phyloP scores from a whole-genome alignment of 2,797 vertebrate species.

The Pseudochirops cupreus region DNA sequence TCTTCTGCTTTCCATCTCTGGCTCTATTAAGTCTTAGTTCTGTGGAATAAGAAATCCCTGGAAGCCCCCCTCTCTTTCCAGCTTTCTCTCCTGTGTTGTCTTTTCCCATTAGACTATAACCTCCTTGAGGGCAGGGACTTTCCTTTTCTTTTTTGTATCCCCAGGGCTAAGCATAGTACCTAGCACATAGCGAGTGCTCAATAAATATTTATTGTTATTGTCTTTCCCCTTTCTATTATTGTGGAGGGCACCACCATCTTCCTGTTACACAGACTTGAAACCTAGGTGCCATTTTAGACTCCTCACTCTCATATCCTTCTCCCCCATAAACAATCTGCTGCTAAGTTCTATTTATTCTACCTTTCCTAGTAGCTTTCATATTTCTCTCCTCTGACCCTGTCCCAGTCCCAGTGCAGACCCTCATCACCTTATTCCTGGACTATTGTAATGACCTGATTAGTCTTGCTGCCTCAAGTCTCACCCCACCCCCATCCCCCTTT shows the following conservation, averaged over 20 bases:
- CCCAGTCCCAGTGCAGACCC: background rate
- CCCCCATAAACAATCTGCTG: background rate
- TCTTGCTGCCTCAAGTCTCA: background rate
- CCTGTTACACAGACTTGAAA: background rate
- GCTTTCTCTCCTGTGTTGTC: background rate
- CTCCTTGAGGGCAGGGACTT: background rate
- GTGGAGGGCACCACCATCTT: background rate
- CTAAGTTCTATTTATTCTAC: background rate
- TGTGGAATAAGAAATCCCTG: background rate
- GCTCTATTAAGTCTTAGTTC: background rate
- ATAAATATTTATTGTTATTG: background rate
- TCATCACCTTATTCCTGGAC: background rate
- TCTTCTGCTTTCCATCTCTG: background rate
- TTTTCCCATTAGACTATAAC: background rate
- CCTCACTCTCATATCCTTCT: background rate
- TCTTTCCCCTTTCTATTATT: background rate
- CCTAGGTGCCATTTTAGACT: background rate
- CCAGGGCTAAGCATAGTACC: background rate
- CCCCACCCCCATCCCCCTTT: accelerated
- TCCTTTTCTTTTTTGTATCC: background rate
- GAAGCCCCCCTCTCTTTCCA: background rate
- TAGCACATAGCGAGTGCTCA: background rate
- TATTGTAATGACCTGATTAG: background rate
- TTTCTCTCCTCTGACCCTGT: background rate
- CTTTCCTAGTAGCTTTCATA: background rate